Conservation (phyloP, 2,113 vertebrate genomes). For the Monopterus albus region DNA sequence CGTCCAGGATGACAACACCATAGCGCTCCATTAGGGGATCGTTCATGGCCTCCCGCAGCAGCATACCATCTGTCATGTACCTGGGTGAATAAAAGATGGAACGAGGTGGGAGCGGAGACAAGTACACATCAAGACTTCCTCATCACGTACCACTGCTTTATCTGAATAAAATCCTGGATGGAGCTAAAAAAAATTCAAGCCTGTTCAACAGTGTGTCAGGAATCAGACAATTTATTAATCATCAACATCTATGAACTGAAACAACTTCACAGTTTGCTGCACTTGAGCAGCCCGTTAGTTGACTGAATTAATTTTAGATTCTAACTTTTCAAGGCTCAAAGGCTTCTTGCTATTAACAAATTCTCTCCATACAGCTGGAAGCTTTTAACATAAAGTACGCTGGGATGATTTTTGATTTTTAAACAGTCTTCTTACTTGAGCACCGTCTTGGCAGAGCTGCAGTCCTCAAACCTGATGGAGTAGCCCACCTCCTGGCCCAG, state of each 20-base stretch:
- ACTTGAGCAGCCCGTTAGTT: not conserved
- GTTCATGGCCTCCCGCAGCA: conserved; percentile 97
- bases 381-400: not conserved
- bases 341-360: not conserved
- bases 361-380: not conserved
- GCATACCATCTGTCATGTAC: conserved; percentile 98
- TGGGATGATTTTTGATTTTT: not conserved
- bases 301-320: not conserved
- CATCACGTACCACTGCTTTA: not conserved
- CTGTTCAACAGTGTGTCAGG: no score
- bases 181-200: not conserved
- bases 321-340: not conserved
- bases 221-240: no score
- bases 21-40: conserved; percentile 96
- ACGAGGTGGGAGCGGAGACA: not conserved
- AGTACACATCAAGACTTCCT: not conserved
- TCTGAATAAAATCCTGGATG: not conserved
- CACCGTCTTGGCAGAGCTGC: conserved; percentile 96
- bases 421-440: conserved; percentile 88
- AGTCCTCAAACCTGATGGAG: conserved; percentile 97
- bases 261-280: not conserved
- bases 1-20: conserved; percentile 96
- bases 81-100: conserved; percentile 71
- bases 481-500: conserved; percentile 98
- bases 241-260: no score